Base-by-base conservation (phyloP, 2,113 vertebrate species). In the Peromyscus californicus region DNA sequence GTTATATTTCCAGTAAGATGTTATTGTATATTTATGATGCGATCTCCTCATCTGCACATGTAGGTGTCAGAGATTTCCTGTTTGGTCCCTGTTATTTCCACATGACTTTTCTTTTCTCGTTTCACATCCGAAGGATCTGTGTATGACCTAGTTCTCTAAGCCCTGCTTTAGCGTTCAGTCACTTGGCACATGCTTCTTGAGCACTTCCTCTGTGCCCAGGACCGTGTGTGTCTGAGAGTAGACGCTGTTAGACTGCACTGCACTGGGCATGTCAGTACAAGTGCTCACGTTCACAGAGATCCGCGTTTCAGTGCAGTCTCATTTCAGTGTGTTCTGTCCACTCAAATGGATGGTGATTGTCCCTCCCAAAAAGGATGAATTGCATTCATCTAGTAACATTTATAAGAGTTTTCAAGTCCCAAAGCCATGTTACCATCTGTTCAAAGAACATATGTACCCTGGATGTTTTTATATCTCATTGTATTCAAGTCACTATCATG, bases 31-130 rank as follows among this genome's bases (percentile, higher is more conserved):
- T 87, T 92, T 94, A 85, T 33, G 88, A 84, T 42, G 29, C n/a
- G 63, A 6, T 78, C 74, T 89, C 74, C 72, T 96, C 88, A 96
- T 94, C 93, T 98, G 90, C 98, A 84, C 91, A 93, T 97, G 93
- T 96, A 94, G 97, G 90, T 93, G 97, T 94, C 98, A 80, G 39
- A 98, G 91, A 97, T 97, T 97, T 93, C 92, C 72, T 98, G 59
- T 98, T 87, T 15, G 48, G 98, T 98, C 98, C 92, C 76, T 98
- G 57, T 98, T 90, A 97, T 95, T 97, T 97, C 84, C 90, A 89
- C 93, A 90, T 39, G 78, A n/a, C 59, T 90, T 80, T 94, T 90
- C 59, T 90, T 80, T 94, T 90, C 84, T 87, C 78, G 31, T 94
- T 88, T 93, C 33, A 95, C 75, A 63, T 63, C 42, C 67, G 83